Conservation (phyloP, 2,888 invertebrate genomes). For the Xestia ashworthii region DNA sequence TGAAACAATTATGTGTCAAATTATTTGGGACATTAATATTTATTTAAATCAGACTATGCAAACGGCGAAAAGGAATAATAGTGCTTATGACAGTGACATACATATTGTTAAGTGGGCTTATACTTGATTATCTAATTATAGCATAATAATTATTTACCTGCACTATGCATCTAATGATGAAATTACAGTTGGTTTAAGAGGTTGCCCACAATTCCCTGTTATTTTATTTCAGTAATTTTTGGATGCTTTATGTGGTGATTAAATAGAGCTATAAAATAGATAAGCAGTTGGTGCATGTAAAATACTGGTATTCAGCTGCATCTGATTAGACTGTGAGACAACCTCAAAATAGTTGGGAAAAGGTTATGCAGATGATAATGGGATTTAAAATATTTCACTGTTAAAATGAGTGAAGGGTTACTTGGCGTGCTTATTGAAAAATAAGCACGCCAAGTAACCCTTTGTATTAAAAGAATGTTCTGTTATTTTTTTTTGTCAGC, state of each 20-base stretch:
- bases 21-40: neutral
- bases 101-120: neutral
- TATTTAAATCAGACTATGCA: neutral
- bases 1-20: neutral
- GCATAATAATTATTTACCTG: neutral
- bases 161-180: neutral
- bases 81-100: neutral
- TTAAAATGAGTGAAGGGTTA: neutral
- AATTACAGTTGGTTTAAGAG: neutral
- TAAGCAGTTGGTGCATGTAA: neutral
- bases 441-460: neutral
- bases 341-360: neutral
- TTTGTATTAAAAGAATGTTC: neutral
- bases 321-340: neutral
- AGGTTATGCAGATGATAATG: neutral
- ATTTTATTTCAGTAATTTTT: neutral
- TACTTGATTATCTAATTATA: neutral
- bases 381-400: neutral
- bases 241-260: neutral
- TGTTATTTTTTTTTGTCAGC: neutral
- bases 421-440: neutral
- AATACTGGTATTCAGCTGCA: neutral
- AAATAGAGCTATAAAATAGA: neutral
- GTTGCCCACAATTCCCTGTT: neutral
- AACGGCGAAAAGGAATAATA: neutral